Evolutionary conservation across 1,140 invertebrate genomes (phyloP).

Genomic region (Cyclargus thomasi): DNA sequence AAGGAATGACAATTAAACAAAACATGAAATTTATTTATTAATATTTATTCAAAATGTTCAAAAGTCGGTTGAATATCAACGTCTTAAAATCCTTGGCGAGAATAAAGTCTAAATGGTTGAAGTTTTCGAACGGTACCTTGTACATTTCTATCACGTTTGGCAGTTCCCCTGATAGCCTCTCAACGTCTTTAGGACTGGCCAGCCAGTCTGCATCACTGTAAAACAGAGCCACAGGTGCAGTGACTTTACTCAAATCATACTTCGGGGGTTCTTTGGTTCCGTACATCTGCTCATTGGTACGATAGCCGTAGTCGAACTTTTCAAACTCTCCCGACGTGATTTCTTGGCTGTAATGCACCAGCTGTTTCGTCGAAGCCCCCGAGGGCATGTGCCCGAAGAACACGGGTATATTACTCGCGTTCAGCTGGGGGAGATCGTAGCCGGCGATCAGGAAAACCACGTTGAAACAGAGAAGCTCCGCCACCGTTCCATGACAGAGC

Average conservation of each 20-base stretch:
- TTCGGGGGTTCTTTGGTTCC: constrained; percentile 74
- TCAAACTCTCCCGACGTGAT: constrained; percentile 62
- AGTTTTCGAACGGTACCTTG: constrained; percentile 50
- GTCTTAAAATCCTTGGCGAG: constrained; percentile 66
- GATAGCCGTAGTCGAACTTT: constrained; percentile 60
- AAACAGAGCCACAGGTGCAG: constrained; percentile 78
- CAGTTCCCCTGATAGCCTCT: constrained; percentile 51
- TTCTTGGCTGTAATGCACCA: constrained; percentile 82
- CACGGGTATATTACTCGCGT: constrained; percentile 78
- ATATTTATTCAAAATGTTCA: constrained; percentile 23
- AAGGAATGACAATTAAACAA: background rate
- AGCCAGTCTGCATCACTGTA: constrained; percentile 79
- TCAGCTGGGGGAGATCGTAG: constrained; percentile 28
- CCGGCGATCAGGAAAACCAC: constrained; percentile 27
- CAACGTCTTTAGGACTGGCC: constrained; percentile 63
- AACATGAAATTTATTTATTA: background rate
- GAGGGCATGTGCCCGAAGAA: constrained; percentile 86
- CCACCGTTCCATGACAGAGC: background rate
- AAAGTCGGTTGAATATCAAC: constrained; percentile 53
- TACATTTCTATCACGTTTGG: constrained; percentile 62
- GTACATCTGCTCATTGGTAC: constrained; percentile 55
- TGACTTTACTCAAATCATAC: constrained; percentile 77
- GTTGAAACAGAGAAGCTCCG: constrained; percentile 14
- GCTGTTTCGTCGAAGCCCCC: constrained; percentile 83
- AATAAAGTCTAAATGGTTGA: constrained; percentile 76